phyloP scores from a whole-genome alignment of 2,797 vertebrate genomes.

The Pseudomugil gertrudae region DNA sequence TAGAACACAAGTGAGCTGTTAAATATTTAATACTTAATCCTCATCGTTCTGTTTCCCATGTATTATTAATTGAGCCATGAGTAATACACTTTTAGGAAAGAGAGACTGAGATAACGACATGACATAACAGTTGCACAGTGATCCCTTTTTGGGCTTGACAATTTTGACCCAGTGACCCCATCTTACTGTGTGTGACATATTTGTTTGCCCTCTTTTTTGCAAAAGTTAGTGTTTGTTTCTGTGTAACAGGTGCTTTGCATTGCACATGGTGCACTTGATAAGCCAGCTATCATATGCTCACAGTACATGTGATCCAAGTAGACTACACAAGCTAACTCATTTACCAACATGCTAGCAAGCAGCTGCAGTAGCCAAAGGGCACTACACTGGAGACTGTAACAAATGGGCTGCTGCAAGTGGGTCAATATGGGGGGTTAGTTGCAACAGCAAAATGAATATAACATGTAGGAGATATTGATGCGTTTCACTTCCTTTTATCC shows the following conservation, averaged over 20 bases:
- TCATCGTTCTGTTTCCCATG: slow-evolving; percentile 77
- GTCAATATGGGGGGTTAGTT: slow-evolving; percentile 47
- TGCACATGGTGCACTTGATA: slow-evolving; percentile 31
- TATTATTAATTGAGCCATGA: slow-evolving; percentile 74
- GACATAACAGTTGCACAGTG: slow-evolving; percentile 3
- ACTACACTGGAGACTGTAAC: slow-evolving; percentile 46
- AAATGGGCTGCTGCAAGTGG: slow-evolving; percentile 56
- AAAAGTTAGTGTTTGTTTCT: slow-evolving; percentile 73
- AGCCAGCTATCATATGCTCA: slow-evolving; percentile 27
- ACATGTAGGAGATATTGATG: slow-evolving; percentile 11
- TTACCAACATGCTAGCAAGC: slow-evolving; percentile 54
- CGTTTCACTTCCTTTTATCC: slow-evolving; percentile 20
- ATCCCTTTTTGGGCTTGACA: slow-evolving; percentile 25
- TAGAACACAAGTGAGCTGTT: slow-evolving; percentile 74
- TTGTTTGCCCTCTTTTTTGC: slow-evolving; percentile 55
- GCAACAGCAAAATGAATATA: slow-evolving; percentile 44
- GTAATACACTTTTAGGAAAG: slow-evolving; percentile 69
- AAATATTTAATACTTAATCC: slow-evolving; percentile 81
- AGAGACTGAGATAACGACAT: slow-evolving; percentile 39
- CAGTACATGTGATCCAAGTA: slow-evolving; percentile 35
- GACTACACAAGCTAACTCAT: slow-evolving; percentile 52
- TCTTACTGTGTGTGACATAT: slow-evolving; percentile 43
- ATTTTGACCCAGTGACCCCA: slow-evolving; percentile 37
- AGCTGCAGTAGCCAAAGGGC: slow-evolving; percentile 60
- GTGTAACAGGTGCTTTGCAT: slow-evolving; percentile 48